Evolutionary conservation across 1,140 invertebrate species (phyloP), one percentile per base, ranked within the genome.

Genomic region (Orchesella cincta): DNA sequence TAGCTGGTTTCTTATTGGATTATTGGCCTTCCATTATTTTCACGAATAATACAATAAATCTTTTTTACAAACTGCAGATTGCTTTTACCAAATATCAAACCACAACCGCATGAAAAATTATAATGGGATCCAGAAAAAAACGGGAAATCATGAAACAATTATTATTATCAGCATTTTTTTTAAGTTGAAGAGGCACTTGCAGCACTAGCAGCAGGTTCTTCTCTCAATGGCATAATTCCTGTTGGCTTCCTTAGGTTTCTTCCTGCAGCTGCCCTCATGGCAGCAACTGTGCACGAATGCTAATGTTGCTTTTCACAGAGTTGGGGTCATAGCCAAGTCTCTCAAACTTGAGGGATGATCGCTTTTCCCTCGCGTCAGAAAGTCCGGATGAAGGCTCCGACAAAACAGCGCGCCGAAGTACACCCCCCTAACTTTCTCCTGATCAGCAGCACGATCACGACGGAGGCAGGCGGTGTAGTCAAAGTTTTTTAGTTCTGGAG

Each of bases 261-360:
- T 12, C 75, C 46, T 14, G 79, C 77, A 52, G 74, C 79, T 3
- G 34, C 71, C 52, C 79, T 75, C 76, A 80, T 76, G 12, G 79
- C 77, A 5, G 74, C 75, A 51, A 80, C 39, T 80, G 79, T 70
- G 79, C 79, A 36, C 79, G 34, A 28, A 73, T 74, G 73, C 23
- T 51, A 31, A 74, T 74, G 51, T 74, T 51, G 54, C 29, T 74
- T 57, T 34, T 26, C 14, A 74, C 36, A 29, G 39, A 33, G 1
- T 12, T 26, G 16, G 71, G 23, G 28, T 73, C 71, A 36, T 73
- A 51, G 8, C 35, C 39, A 46, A 73, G 34, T 39, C 71, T 14
- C 14, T 36, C 35, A 1, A 12, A 8, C 29, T 36, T 71, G 34
- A 73, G 8, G 26, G 31, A 39, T 2, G 34, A 36, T 26, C 35